These are phyloP conservation scores for Planococcus citri DNA, from an alignment of 1,140 invertebrate species.

Conservation along the genomic window DNA sequence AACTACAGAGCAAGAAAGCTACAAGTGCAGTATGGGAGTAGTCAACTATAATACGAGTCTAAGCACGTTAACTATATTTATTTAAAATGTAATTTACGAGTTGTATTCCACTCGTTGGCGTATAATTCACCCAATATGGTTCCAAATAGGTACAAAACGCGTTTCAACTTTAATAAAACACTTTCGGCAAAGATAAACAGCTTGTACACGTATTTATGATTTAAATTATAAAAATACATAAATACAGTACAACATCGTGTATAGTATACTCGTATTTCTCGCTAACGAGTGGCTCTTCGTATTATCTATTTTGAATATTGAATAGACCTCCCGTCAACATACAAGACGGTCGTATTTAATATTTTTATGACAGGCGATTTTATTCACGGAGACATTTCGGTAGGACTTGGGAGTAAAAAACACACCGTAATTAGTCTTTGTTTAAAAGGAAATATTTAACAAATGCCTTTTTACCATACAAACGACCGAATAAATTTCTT, in stretches of 20 bases:
- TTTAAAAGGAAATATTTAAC: background rate
- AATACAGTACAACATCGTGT: too few relatives aligned
- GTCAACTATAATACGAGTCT: too few relatives aligned
- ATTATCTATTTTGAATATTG: background rate
- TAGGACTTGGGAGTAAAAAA: background rate
- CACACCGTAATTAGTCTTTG: background rate
- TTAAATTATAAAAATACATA: conserved; percentile 3
- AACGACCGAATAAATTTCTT: background rate
- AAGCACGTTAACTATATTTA: background rate
- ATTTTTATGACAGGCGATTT: background rate
- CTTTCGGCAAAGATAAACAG: conserved; percentile 2
- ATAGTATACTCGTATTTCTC: background rate
- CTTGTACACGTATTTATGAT: background rate
- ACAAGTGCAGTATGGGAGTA: too few relatives aligned
- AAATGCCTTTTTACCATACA: background rate
- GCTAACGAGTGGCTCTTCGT: background rate
- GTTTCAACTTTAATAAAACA: background rate
- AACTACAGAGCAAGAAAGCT: too few relatives aligned
- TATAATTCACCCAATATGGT: conserved; percentile 7
- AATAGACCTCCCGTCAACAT: conserved; percentile 6
- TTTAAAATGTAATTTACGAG: conserved; percentile 4
- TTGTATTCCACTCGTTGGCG: background rate
- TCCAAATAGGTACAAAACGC: background rate
- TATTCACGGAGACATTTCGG: conserved; percentile 6
- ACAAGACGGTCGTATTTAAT: background rate